These are phyloP conservation scores for Montipora capitata DNA, from an alignment of 92 coral and sea anemone genomes.

Conservation along the genomic window DNA sequence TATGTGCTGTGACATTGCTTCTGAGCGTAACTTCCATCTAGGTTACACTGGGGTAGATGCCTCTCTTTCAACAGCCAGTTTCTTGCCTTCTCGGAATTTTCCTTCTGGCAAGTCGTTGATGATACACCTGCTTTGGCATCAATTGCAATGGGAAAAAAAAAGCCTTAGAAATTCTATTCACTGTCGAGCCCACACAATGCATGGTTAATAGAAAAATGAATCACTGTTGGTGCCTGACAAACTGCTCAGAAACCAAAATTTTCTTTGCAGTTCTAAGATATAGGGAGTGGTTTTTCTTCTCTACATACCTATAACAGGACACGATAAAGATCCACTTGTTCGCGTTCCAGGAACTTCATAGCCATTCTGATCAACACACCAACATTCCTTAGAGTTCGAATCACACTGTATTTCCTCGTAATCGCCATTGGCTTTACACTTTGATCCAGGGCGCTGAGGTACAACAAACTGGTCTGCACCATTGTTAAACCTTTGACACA, in stretches of 20 bases:
- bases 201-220: too few species aligned
- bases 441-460: conserved; percentile 82
- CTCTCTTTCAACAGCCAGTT: conserved; percentile 84
- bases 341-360: conserved; percentile 87
- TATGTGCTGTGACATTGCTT: conserved; percentile 77
- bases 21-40: conserved; percentile 78
- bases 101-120: conserved; percentile 75
- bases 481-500: conserved; percentile 87
- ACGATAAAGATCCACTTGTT: conserved; percentile 71
- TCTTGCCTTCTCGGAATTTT: conserved; percentile 81
- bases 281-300: background rate
- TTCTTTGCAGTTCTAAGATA: too few species aligned
- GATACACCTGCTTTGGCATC: conserved; percentile 40
- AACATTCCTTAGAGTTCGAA: conserved; percentile 76
- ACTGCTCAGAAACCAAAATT: too few species aligned
- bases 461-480: conserved; percentile 60
- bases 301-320: conserved; percentile 79
- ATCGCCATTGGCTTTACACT: conserved; percentile 81
- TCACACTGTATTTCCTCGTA: conserved; percentile 92
- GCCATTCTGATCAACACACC: conserved; percentile 94
- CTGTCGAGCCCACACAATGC: too few species aligned
- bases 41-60: conserved; percentile 81
- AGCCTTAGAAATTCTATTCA: background rate
- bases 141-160: background rate
- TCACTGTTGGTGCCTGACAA: too few species aligned